Conservation (phyloP, 2,113 vertebrate genomes). For the Stegostoma tigrinum region DNA sequence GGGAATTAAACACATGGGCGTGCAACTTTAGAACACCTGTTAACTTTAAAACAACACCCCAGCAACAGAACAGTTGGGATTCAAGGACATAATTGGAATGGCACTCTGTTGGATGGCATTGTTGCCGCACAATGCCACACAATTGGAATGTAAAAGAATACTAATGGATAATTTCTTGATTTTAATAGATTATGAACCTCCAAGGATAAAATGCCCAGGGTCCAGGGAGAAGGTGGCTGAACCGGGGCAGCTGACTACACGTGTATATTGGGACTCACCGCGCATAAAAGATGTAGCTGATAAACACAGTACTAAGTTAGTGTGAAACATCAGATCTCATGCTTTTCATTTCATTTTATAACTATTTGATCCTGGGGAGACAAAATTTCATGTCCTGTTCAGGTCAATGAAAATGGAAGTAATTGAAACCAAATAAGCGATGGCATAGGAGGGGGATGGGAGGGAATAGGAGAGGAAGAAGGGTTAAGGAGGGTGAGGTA, state of each 20-base stretch:
- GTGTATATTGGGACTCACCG: conserved; percentile 79
- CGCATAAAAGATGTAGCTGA: conserved; percentile 79
- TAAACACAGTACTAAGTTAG: conserved; percentile 71
- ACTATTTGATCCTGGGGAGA: background rate
- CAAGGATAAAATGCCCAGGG: conserved; percentile 81
- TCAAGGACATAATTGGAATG: background rate
- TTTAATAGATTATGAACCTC: conserved; percentile 80
- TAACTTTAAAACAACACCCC: background rate
- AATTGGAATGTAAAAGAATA: background rate
- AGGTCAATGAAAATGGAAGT: background rate
- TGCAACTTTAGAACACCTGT: background rate
- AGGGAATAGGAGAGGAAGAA: too few species aligned
- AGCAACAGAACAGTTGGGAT: background rate
- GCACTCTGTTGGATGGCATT: too few species aligned
- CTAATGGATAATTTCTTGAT: background rate
- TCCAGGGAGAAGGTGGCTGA: conserved; percentile 80
- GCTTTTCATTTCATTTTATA: background rate
- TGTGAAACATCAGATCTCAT: background rate
- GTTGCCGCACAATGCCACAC: too few species aligned
- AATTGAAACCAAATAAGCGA: background rate
- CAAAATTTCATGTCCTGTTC: background rate
- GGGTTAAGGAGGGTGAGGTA: background rate
- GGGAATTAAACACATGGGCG: background rate
- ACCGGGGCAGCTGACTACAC: conserved; percentile 76
- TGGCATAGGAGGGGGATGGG: background rate